Base-by-base conservation (phyloP, 2,888 invertebrate species). In the Sarcophaga carnaria region DNA sequence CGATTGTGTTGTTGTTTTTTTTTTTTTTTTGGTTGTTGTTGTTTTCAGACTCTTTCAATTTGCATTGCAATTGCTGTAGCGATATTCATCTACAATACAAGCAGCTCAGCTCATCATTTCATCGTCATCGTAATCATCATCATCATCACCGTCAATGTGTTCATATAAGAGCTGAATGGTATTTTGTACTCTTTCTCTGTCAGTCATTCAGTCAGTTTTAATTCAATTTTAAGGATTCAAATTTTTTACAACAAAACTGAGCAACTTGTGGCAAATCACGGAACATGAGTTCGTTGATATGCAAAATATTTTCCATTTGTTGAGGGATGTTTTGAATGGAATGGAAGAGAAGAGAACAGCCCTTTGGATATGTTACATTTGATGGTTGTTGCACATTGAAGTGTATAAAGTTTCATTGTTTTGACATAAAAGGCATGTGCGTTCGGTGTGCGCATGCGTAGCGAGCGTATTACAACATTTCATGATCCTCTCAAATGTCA, bases 341-440 rank as follows among this genome's bases (percentile, higher is more conserved):
- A 22, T 22, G 22, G 22, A 22, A 22, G 22, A 22, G 22, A 49
- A n/a, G 49, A 47, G 62, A 74, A 49, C 49, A 60, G 45, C 75
- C 75, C 27, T 80, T 74, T 63, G 71, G 77, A 82, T 85, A 75
- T 81, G 86, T 85, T 82, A 84, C 88, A 88, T 83, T 80, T 76
- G 74, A 69, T 80, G 75, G 81, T 77, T 85, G 75, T 70, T 64
- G 72, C 77, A 79, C 83, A 86, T 88, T 82, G 54, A 80, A 80
- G 72, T 77, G 80, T 84, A 88, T 89, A 84, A 74, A 89, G 86
- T 89, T 88, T 89, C 89, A 89, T 89, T 89, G 89, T 89, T 89
- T 86, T 89, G 89, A 89, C 89, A 89, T 72, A 47, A 87, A 86
- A 84, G 89, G 85, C 88, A 89, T 89, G 88, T 88, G 89, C 87